Base-by-base conservation (phyloP, 2,888 invertebrate species). In the Julus scanicus region DNA sequence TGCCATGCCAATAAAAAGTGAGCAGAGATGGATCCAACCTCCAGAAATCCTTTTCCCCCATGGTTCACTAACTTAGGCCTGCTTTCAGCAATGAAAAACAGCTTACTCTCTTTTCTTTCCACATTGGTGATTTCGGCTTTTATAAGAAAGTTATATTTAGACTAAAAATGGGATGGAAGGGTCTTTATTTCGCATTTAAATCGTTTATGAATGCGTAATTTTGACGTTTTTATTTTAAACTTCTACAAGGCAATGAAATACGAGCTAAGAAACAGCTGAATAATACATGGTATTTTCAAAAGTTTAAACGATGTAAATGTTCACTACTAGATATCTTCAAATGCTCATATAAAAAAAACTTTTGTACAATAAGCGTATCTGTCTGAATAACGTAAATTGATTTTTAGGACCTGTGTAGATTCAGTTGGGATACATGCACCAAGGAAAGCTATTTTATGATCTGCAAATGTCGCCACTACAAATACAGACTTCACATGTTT, bases 161-260 rank as follows among this genome's bases (percentile, higher is more conserved):
- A 11, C 2, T 11, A 11, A 80, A 80, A 80, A 37, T 11, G 80
- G 80, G 37, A 37, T 37, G 80, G 37, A 37, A 29, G 80, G 80
- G 37, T 80, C 80, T 80, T 80, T 80, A 80, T 80, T 80, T 80
- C 80, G 80, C 80, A 80, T 80, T 80, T 80, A 80, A 80, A 80
- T 80, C 80, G 80, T 80, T 80, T 80, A 80, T 80, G 80, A 37
- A 80, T 80, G 37, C 80, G 80, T 80, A 80, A 80, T 80, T 80
- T 29, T 80, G 80, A 80, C 80, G 80, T 80, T 80, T 80, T 20
- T 80, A 37, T 37, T 80, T 80, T 80, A 80, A 80, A 80, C 37
- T 80, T 37, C 13, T 29, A 9, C 80, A 80, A 29, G 3, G 3
- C 29, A 80, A 37, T 80, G 80, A 80, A 80, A 37, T 80, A 80